A percentile compares a stretch with the other conserved stretches of the same genome.
Conservation (phyloP, 2,888 invertebrate genomes). For the Tridacna gigas region DNA sequence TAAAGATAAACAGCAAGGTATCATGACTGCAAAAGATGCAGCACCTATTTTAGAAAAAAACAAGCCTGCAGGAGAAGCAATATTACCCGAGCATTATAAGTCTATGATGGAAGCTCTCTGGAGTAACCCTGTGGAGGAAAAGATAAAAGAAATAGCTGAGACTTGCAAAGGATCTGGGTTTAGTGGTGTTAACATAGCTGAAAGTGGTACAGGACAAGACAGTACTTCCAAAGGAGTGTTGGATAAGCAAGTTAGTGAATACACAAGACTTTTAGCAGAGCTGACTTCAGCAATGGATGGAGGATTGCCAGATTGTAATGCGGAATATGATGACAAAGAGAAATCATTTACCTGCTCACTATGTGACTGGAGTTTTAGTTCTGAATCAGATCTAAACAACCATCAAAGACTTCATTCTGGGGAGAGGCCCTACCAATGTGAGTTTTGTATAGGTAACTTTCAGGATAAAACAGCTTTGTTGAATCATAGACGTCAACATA, state of each 20-base stretch:
- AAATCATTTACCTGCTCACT: not conserved
- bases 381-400: not conserved
- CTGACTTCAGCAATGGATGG: slow-evolving; percentile 7
- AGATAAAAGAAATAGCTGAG: slow-evolving; percentile 11
- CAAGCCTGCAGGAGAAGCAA: not conserved
- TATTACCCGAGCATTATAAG: not conserved
- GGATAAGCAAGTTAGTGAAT: not conserved
- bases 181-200: not conserved
- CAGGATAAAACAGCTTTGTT: slow-evolving; percentile 19
- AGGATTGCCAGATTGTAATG: not conserved
- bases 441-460: slow-evolving; percentile 14
- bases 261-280: slow-evolving; percentile 3
- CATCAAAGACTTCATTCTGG: slow-evolving; percentile 17
- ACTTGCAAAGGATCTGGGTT: not conserved
- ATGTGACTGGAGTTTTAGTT: slow-evolving; percentile 6
- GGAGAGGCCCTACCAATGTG: slow-evolving; percentile 14
- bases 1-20: not conserved
- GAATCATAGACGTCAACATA: slow-evolving; percentile 13
- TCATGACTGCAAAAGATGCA: slow-evolving; percentile 1
- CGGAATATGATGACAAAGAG: not conserved
- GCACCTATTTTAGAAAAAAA: slow-evolving; percentile 4
- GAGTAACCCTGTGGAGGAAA: not conserved
- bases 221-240: too few relatives aligned
- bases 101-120: slow-evolving; percentile 8
- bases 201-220: not conserved